These are phyloP conservation scores for Martes martes DNA, from an alignment of 2,113 vertebrate genomes.

Conservation along the genomic window DNA sequence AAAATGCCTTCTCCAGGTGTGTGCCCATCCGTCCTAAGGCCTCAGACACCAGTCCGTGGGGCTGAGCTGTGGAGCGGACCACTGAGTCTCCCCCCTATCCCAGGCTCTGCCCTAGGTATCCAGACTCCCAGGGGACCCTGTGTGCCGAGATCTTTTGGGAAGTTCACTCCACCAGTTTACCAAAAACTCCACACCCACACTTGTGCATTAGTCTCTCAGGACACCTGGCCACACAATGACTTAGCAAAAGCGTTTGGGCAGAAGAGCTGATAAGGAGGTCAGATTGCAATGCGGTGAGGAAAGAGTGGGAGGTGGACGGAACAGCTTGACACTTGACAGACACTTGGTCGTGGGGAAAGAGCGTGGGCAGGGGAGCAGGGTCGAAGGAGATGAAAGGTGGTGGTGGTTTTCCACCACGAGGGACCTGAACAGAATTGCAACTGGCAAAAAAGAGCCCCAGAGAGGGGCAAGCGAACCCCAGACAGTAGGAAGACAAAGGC, in stretches of 20 bases:
- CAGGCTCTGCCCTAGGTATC: neutral
- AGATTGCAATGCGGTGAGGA: neutral
- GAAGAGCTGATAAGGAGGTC: neutral
- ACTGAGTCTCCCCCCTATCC: no score
- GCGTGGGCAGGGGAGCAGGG: neutral
- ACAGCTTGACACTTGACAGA: neutral
- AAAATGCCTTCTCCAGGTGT: neutral
- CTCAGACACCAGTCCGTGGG: neutral
- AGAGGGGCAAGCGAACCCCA: neutral
- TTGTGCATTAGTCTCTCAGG: neutral
- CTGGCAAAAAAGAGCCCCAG: neutral
- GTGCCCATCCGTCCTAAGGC: no score
- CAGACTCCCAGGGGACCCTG: neutral
- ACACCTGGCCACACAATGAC: neutral
- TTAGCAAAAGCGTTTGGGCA: neutral
- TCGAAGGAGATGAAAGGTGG: neutral
- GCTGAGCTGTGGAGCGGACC: neutral
- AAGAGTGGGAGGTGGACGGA: neutral
- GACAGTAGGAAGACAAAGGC: neutral
- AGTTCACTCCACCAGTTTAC: neutral
- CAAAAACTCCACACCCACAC: neutral
- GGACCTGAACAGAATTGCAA: neutral
- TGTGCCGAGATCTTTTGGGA: neutral
- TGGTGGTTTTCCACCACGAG: neutral
- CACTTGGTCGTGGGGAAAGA: neutral